Base-by-base conservation (phyloP, 2,888 invertebrate genomes). In the Athalia rosae region DNA sequence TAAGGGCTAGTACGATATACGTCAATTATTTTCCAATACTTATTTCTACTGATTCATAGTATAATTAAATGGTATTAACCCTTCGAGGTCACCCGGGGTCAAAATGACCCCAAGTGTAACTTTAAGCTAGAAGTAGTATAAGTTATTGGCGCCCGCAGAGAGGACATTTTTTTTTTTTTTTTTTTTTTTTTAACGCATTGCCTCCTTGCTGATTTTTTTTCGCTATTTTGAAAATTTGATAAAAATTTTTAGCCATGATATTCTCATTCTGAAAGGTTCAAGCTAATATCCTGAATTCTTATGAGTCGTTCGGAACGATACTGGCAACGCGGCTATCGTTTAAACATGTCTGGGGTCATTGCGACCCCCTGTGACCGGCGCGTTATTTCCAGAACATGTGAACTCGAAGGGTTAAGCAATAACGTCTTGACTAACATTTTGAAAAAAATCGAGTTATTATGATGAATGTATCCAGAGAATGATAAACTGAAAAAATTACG, bases 341-440 rank as follows among this genome's bases (percentile, higher is more conserved):
- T 4, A 56, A 56, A 56, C 0, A 56, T 56, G 56, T 56, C 9
- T 56, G 9, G 56, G 56, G 56, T 56, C 56, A 56, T 56, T 56
- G 5, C 5, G 56, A 3, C 56, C 56, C 56, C 56, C 0, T 56
- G 56, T 56, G 56, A 56, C 56, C 56, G 3, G 56, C 56, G 56
- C 56, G 56, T 56, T 56, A 56, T 56, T 56, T 56, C 9, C 56
- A 56, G 56, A 3, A 56, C 56, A 56, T 56, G 56, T 56, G 56
- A 53, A 53, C 53, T 3, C 53, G 53, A 53, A 53, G 53, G 53
- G 53, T 53, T 53, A 53, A 53, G 3, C 9, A n/a, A n/a, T n/a
- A n/a, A n/a, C n/a, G n/a, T n/a, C n/a, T n/a, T n/a, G n/a, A n/a
- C n/a, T n/a, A n/a, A n/a, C n/a, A n/a, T n/a, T n/a, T n/a, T n/a